Conservation (phyloP, 2,888 invertebrate genomes). For the Augiades crinisus region DNA sequence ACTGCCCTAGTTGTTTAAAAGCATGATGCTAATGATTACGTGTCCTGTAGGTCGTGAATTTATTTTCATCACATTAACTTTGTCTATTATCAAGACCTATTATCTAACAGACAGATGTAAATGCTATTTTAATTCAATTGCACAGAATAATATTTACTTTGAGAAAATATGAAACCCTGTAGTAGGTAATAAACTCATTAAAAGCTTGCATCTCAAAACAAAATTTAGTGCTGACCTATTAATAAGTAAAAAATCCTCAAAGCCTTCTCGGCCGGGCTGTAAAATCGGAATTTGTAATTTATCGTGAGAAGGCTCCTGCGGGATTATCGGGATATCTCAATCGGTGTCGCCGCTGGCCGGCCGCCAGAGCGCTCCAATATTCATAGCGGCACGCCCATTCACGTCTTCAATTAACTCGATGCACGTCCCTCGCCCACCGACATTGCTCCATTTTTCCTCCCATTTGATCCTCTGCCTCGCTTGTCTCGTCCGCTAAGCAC, state of each 20-base stretch:
- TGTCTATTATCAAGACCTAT: too few species aligned
- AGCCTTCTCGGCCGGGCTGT: slow-evolving; percentile 7
- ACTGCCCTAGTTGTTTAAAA: too few species aligned
- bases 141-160: too few species aligned
- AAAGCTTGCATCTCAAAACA: neutral
- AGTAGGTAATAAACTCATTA: too few species aligned
- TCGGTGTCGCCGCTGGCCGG: slow-evolving; percentile 18
- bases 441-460: slow-evolving; percentile 8
- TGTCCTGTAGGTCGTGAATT: too few species aligned
- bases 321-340: slow-evolving; percentile 22
- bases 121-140: too few species aligned
- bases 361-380: slow-evolving; percentile 20
- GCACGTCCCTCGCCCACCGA: slow-evolving; percentile 6
- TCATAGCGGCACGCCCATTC: slow-evolving; percentile 22
- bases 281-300: slow-evolving; percentile 23
- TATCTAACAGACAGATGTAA: too few species aligned
- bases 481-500: slow-evolving; percentile 1
- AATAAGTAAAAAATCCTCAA: slow-evolving; percentile 4
- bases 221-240: neutral
- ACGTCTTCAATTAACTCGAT: slow-evolving; percentile 22
- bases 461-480: slow-evolving; percentile 2
- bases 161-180: too few species aligned
- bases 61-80: too few species aligned
- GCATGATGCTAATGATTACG: too few species aligned
- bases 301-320: slow-evolving; percentile 19